Conservation (phyloP, 2,797 vertebrate species). For the Neoniphon sammara region DNA sequence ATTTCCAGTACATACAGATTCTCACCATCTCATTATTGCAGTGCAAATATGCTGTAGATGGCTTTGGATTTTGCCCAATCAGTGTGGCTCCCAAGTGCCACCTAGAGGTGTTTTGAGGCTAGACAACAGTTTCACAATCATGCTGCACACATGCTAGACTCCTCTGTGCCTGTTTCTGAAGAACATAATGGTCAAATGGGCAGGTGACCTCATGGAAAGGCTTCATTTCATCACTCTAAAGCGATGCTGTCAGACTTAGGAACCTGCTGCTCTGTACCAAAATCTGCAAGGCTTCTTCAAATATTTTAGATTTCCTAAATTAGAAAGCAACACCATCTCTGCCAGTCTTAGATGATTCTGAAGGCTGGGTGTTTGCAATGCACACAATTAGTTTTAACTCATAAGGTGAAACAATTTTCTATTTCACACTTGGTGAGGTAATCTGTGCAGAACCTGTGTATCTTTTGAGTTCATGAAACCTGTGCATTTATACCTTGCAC, state of each 20-base stretch:
- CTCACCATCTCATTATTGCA: slow-evolving; percentile 43
- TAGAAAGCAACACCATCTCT: slow-evolving; percentile 11
- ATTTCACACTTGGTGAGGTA: background rate
- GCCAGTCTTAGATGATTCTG: background rate
- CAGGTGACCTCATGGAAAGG: slow-evolving; percentile 33
- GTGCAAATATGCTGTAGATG: slow-evolving; percentile 35
- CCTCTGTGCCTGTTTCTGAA: slow-evolving; percentile 11
- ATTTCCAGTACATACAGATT: slow-evolving; percentile 43
- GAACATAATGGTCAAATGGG: slow-evolving; percentile 7
- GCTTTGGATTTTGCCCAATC: slow-evolving; percentile 19
- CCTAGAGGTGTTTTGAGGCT: slow-evolving; percentile 58
- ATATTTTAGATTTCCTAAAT: background rate
- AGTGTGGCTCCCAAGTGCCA: slow-evolving; percentile 54
- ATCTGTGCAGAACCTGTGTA: slow-evolving; percentile 22
- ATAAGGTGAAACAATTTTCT: background rate
- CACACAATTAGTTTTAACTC: background rate
- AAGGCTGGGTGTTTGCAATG: background rate
- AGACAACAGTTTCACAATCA: slow-evolving; percentile 12
- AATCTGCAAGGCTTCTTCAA: background rate
- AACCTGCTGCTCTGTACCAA: background rate
- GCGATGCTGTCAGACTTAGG: background rate
- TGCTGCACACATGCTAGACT: background rate
- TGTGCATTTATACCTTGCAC: background rate
- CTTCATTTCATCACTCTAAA: slow-evolving; percentile 12
- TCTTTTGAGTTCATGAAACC: background rate